Conservation (phyloP, 1,140 invertebrate genomes). For the Periplaneta americana region DNA sequence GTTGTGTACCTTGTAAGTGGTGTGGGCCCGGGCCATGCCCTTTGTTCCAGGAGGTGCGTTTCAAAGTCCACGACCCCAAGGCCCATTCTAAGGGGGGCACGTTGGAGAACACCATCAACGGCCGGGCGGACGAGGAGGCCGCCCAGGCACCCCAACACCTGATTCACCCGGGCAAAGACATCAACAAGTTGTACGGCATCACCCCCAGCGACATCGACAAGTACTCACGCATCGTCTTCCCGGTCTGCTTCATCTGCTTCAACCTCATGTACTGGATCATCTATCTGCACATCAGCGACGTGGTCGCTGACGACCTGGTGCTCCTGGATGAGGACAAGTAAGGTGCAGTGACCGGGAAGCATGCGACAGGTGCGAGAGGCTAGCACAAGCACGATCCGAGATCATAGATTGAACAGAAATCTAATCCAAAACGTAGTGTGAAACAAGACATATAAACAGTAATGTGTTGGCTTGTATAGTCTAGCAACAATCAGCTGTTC, state of each 20-base stretch:
- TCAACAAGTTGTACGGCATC: constrained; percentile 61
- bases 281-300: constrained; percentile 91
- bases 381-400: too few relatives aligned
- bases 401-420: not conserved
- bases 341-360: constrained; percentile 20
- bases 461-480: not conserved
- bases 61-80: constrained; percentile 43
- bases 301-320: constrained; percentile 87
- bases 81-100: constrained; percentile 39
- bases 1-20: constrained; percentile 17
- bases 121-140: constrained; percentile 31
- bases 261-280: constrained; percentile 98
- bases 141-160: constrained; percentile 67
- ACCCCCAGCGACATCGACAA: constrained; percentile 96
- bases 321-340: constrained; percentile 77
- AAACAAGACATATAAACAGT: not conserved
- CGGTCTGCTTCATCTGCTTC: constrained; percentile 95
- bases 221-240: constrained; percentile 92
- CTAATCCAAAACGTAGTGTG: not conserved
- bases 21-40: constrained; percentile 4
- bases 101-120: constrained; percentile 42
- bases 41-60: constrained; percentile 39
- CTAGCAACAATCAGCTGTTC: not conserved
- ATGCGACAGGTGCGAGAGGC: not conserved
- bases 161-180: constrained; percentile 68